These are phyloP conservation scores for Pimephales promelas DNA, from an alignment of 2,113 vertebrate genomes.

Conservation along the genomic window DNA sequence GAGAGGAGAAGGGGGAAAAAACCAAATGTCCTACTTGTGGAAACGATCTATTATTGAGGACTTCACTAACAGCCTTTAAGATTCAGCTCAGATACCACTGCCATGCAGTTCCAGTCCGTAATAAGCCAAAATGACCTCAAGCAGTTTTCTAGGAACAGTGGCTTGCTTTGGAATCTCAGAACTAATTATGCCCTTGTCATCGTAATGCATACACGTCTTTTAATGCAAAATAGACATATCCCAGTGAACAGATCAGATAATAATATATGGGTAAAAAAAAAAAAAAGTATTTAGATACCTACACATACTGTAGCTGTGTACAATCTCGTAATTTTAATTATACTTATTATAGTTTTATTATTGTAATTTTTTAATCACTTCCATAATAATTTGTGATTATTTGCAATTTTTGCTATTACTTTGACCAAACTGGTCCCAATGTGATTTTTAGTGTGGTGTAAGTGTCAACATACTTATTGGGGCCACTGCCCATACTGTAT, in stretches of 20 bases:
- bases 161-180: background rate
- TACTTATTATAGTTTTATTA: no score
- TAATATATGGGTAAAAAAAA: background rate
- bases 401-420: background rate
- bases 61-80: slow-evolving; percentile 23
- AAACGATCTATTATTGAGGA: slow-evolving; percentile 7
- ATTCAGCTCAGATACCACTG: slow-evolving; percentile 28
- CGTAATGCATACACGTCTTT: background rate
- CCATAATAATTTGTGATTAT: background rate
- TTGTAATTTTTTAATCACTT: no score
- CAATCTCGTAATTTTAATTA: no score
- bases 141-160: background rate
- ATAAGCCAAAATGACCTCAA: background rate
- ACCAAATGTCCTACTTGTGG: slow-evolving; percentile 30
- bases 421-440: background rate
- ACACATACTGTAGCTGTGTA: no score
- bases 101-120: background rate
- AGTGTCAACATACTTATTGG: background rate
- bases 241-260: background rate
- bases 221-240: background rate
- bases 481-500: background rate
- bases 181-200: slow-evolving; percentile 9
- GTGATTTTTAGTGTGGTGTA: background rate
- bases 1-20: slow-evolving; percentile 1
- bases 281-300: background rate